Percentiles rank a stretch among this genome's conserved stretches.
Conservation (phyloP, 2,113 vertebrate species). For the Crypturellus undulatus region DNA sequence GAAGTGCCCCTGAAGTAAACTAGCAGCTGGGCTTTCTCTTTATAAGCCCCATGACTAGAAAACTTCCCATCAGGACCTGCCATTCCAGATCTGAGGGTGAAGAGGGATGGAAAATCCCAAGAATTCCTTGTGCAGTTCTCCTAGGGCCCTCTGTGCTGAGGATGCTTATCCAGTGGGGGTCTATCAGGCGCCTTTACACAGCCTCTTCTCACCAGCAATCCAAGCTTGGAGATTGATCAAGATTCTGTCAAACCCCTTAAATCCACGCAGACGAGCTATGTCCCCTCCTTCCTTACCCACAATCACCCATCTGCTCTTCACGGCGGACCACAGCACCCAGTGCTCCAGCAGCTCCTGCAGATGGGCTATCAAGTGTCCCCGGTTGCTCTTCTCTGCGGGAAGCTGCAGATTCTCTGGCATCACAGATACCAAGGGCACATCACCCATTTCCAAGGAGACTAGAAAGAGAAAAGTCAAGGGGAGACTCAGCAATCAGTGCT, state of each 20-base stretch:
- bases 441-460: constrained; percentile 80
- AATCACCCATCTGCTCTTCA: constrained; percentile 87
- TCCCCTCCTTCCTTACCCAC: constrained; percentile 81
- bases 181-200: neutral
- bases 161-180: neutral
- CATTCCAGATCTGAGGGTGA: neutral
- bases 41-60: neutral
- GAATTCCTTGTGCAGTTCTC: neutral
- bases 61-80: neutral
- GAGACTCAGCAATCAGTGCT: neutral
- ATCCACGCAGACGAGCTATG: neutral
- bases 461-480: constrained; percentile 12
- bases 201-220: neutral
- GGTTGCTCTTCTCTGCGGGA: constrained; percentile 57
- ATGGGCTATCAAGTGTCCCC: constrained; percentile 86
- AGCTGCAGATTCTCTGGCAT: constrained; percentile 77
- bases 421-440: constrained; percentile 88
- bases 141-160: neutral
- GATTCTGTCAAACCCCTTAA: neutral
- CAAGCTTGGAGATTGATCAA: neutral
- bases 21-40: neutral
- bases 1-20: neutral
- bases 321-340: constrained; percentile 88
- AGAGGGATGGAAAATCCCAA: neutral
- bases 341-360: constrained; percentile 87